phyloP scores from a whole-genome alignment of 2,797 vertebrate genomes.

The Hoplostethus mediterraneus region DNA sequence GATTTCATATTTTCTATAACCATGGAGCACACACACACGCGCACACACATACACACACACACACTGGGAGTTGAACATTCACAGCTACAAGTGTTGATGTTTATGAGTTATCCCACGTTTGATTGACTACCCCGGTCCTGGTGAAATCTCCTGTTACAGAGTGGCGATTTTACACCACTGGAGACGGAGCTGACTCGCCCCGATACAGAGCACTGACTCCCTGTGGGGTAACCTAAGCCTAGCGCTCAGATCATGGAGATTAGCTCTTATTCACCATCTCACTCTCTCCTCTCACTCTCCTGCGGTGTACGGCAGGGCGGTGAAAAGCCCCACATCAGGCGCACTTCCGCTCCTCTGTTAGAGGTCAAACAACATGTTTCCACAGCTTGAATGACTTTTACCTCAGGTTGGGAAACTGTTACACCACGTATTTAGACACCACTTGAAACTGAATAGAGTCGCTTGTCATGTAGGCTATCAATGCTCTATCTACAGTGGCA shows the following conservation, averaged over 20 bases:
- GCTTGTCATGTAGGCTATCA: neutral
- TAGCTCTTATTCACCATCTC: constrained; percentile 56
- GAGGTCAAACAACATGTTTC: constrained; percentile 59
- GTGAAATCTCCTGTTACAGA: constrained; percentile 56
- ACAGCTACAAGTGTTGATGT: constrained; percentile 9
- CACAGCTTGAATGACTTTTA: constrained; percentile 46
- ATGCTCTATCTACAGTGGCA: neutral
- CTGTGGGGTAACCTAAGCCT: constrained; percentile 67
- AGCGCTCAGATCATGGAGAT: constrained; percentile 64
- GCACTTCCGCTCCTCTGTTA: constrained; percentile 29
- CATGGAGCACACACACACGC: neutral
- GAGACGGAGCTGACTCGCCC: constrained; percentile 32
- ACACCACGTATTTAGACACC: constrained; percentile 1
- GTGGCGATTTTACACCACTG: constrained; percentile 45
- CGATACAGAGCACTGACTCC: constrained; percentile 37
- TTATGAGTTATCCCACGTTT: constrained; percentile 29
- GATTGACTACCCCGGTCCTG: constrained; percentile 26
- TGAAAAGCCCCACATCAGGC: constrained; percentile 50
- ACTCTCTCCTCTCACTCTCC: constrained; percentile 38
- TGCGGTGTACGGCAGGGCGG: constrained; percentile 24
- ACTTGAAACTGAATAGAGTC: neutral
- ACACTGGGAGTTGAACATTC: constrained; percentile 13
- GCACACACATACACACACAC: no score
- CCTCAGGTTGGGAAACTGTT: constrained; percentile 15
- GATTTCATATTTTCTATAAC: neutral